Evolutionary conservation across 2,113 vertebrate genomes (phyloP).

Genomic region (Prunella fulvescens): DNA sequence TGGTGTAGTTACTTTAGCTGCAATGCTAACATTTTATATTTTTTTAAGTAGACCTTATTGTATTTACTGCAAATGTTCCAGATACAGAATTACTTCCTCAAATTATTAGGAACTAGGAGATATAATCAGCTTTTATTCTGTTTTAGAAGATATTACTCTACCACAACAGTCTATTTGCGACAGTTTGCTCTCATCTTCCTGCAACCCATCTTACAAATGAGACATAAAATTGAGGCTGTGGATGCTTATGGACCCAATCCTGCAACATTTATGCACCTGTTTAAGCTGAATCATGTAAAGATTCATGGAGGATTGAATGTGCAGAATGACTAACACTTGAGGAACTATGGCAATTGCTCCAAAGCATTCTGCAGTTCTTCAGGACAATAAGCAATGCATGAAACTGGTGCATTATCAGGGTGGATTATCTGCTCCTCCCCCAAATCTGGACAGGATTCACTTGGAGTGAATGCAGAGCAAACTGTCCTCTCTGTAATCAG

Average conservation of each 20-base stretch:
- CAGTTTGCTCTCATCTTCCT: slow-evolving; percentile 49
- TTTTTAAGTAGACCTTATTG: slow-evolving; percentile 34
- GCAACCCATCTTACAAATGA: slow-evolving; percentile 28
- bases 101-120: slow-evolving; percentile 47
- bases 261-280: slow-evolving; percentile 47
- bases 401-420: background rate
- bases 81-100: slow-evolving; percentile 48
- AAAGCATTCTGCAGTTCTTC: background rate
- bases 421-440: background rate
- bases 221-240: slow-evolving; percentile 27
- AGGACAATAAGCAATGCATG: background rate
- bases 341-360: background rate
- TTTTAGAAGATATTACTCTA: slow-evolving; percentile 12
- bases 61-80: slow-evolving; percentile 58
- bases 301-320: background rate
- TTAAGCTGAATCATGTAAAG: slow-evolving; percentile 42
- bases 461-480: background rate
- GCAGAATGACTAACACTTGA: background rate
- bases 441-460: background rate
- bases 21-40: background rate
- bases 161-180: background rate
- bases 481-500: background rate
- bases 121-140: slow-evolving; percentile 51
- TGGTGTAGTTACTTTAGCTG: background rate
- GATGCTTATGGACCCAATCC: slow-evolving; percentile 34